Conservation (phyloP, 2,113 vertebrate genomes). For the Bubo blakistoni region DNA sequence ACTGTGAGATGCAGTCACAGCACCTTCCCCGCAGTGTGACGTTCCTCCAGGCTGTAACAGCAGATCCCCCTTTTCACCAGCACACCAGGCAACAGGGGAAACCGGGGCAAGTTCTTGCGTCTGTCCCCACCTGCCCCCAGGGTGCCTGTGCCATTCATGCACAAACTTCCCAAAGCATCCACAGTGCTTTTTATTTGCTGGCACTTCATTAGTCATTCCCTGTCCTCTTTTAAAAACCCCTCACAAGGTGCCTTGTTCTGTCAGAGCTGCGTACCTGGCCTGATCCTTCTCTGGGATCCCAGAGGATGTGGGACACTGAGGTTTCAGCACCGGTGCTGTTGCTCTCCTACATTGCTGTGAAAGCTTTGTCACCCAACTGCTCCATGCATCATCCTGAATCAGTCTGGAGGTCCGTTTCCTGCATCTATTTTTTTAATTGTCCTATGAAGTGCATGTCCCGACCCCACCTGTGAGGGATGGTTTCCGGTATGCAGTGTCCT, state of each 20-base stretch:
- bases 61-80: not conserved
- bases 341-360: not conserved
- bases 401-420: not conserved
- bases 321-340: not conserved
- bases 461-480: not conserved
- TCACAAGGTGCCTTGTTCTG: not conserved
- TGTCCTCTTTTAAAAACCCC: not conserved
- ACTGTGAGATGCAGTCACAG: not conserved
- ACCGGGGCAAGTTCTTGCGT: not conserved
- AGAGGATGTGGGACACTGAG: not conserved
- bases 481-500: not conserved
- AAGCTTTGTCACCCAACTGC: not conserved
- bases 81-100: not conserved
- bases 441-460: not conserved
- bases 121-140: not conserved
- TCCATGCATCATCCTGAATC: not conserved
- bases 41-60: not conserved
- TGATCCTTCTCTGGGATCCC: not conserved
- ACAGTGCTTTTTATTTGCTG: not conserved
- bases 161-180: not conserved
- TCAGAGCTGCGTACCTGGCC: not conserved
- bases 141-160: not conserved
- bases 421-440: not conserved
- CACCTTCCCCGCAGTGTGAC: fast-evolving
- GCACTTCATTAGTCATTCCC: not conserved